Percentiles rank a stretch among this genome's conserved stretches.
phyloP scores from a whole-genome alignment of 2,797 vertebrate species.

The Oryzias sinensis region DNA sequence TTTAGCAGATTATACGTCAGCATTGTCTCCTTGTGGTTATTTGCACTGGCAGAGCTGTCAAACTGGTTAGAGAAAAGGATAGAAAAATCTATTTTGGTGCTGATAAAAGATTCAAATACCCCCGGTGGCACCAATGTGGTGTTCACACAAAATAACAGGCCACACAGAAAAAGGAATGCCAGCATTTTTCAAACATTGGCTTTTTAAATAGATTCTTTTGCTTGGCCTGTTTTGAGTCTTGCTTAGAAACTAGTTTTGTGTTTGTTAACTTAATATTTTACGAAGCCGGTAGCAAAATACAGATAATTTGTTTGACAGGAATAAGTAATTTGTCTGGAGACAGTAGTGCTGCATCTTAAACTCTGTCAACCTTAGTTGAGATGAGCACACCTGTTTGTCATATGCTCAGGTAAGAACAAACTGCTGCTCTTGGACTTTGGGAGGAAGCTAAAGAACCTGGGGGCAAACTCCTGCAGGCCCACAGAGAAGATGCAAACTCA shows the following conservation, averaged over 20 bases:
- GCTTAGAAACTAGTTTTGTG: not conserved
- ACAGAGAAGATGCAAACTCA: no score
- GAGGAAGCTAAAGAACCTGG: no score
- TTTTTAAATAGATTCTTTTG: slow-evolving; percentile 4
- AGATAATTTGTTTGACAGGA: not conserved
- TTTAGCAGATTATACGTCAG: slow-evolving; percentile 52
- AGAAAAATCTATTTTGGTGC: slow-evolving; percentile 35
- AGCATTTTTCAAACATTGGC: not conserved
- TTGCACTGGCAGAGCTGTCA: slow-evolving; percentile 35
- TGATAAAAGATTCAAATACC: slow-evolving; percentile 45
- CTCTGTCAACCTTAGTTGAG: not conserved
- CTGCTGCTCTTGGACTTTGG: no score
- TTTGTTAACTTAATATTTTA: not conserved
- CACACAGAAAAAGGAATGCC: slow-evolving; percentile 11
- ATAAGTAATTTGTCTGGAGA: not conserved
- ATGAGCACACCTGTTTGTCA: not conserved
- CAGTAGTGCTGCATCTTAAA: not conserved
- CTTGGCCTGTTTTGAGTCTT: not conserved
- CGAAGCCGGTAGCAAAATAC: not conserved
- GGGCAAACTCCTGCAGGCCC: no score
- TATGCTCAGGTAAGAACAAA: no score
- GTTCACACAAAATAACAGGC: slow-evolving; percentile 18
- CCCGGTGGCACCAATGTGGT: slow-evolving; percentile 26
- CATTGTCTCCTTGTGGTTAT: slow-evolving; percentile 35
- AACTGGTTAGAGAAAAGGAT: slow-evolving; percentile 49